These are phyloP conservation scores for Choristoneura fumiferana DNA, from an alignment of 1,140 invertebrate species.

Conservation along the genomic window DNA sequence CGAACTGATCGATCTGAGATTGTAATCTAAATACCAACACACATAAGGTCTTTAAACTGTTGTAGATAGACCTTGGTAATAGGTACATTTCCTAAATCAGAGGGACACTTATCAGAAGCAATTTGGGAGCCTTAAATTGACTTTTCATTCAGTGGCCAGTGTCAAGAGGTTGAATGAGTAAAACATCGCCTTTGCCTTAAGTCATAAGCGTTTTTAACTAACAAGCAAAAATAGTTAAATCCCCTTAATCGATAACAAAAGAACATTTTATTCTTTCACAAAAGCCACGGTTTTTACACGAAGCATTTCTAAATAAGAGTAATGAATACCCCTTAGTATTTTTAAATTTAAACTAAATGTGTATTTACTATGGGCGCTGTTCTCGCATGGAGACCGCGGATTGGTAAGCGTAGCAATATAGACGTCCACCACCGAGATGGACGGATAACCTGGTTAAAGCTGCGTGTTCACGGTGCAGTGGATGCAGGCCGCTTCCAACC, in stretches of 20 bases:
- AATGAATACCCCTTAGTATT: no score
- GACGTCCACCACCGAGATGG: no score
- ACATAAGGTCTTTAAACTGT: background rate
- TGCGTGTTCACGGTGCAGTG: no score
- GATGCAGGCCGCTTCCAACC: no score
- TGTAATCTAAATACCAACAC: background rate
- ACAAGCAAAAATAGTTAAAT: background rate
- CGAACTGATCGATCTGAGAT: no score
- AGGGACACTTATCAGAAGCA: constrained; percentile 49
- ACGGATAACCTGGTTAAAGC: no score
- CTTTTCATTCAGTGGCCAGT: constrained; percentile 62
- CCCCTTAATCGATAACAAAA: background rate
- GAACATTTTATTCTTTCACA: background rate
- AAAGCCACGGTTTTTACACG: no score
- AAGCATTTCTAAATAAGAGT: no score
- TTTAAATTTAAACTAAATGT: no score
- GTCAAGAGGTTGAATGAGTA: constrained; percentile 66
- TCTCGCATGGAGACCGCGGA: no score
- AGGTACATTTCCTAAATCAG: background rate
- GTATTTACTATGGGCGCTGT: no score
- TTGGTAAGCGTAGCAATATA: no score
- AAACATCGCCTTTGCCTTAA: constrained; percentile 47
- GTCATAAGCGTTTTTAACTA: constrained; percentile 21
- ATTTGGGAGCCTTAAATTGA: constrained; percentile 59
- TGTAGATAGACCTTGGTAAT: background rate